Evolutionary conservation across 2,888 invertebrate species (phyloP), one percentile per base, ranked within the genome.

Genomic region (Nowickia ferox): DNA sequence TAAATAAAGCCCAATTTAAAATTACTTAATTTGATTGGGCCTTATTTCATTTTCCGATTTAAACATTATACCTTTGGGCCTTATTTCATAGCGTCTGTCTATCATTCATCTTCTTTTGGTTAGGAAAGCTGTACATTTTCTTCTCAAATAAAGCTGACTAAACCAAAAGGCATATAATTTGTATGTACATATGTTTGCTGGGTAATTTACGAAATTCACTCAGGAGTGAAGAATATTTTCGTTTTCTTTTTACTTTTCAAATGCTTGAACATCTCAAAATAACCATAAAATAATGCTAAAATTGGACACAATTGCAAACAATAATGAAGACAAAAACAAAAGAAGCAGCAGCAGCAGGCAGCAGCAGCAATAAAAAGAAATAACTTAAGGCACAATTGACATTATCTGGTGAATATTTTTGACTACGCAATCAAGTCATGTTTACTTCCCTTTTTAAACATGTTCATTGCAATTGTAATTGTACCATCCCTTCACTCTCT

Each of bases 341-440:
- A 71, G 10, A 17, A 40, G 4, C 30, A 48, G 48, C 13, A 19
- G 11, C 11, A 68, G 9, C 59, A 40, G 38, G 65, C 15, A 69
- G 42, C 9, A 40, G 15, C 2, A 42, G 40, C 11, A 77, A 66
- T 11, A 77, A 63, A n/a, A 46, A 81, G 30, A 30, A 53, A 19
- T 57, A 78, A 74, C 44, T 48, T 19, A 61, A 78, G 40, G 57
- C 75, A 72, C 71, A 79, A 79, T 65, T 85, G 86, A 84, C 83
- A 78, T 84, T 78, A 78, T 84, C 77, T 78, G 65, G 22, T 63
- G 77, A 76, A 74, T 82, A 55, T 77, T 81, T 72, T 85, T 81
- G 77, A 78, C 77, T 78, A 82, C 78, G 79, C 77, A 82, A 82
- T 78, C 82, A 75, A 74, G 74, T 78, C 77, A 85, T 74, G 78